A percentile compares a stretch with the other conserved stretches of the same genome.
These are phyloP conservation scores for Plebejus melissa DNA, from an alignment of 2,888 invertebrate genomes.

Conservation along the genomic window DNA sequence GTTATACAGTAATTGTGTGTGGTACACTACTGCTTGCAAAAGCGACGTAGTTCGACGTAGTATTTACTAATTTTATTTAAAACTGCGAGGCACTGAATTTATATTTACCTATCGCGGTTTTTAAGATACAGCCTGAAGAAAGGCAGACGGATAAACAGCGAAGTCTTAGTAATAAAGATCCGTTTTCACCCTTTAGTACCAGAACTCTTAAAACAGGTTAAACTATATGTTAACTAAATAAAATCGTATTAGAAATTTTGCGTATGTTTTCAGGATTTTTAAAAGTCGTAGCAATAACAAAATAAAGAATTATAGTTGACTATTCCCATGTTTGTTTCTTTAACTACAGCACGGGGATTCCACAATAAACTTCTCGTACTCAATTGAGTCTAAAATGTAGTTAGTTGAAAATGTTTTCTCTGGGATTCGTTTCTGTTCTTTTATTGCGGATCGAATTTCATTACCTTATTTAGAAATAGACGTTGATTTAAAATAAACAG, in stretches of 20 bases:
- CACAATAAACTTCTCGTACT: not conserved
- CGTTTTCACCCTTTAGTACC: too few species aligned
- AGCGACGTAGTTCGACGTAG: too few species aligned
- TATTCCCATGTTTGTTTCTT: not conserved
- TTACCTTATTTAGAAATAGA: not conserved
- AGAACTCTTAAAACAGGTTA: too few species aligned
- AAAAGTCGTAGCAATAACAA: not conserved
- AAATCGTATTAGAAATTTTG: not conserved
- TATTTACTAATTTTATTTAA: too few species aligned
- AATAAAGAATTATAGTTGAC: not conserved
- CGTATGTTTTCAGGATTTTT: not conserved
- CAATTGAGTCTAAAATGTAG: conserved; percentile 11
- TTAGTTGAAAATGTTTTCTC: not conserved
- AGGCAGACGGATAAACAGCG: too few species aligned
- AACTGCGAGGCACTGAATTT: too few species aligned
- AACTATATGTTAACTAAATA: too few species aligned
- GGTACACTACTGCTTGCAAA: too few species aligned
- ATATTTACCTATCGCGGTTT: too few species aligned
- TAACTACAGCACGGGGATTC: conserved; percentile 4
- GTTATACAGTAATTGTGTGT: too few species aligned
- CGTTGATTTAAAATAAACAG: not conserved
- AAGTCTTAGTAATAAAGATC: too few species aligned
- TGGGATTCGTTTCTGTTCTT: not conserved
- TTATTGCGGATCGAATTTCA: not conserved
- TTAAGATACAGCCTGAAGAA: too few species aligned